Percentiles rank a stretch among this genome's conserved stretches.
phyloP scores from a whole-genome alignment of 2,113 vertebrate genomes.

The Chrysochloris asiatica region DNA sequence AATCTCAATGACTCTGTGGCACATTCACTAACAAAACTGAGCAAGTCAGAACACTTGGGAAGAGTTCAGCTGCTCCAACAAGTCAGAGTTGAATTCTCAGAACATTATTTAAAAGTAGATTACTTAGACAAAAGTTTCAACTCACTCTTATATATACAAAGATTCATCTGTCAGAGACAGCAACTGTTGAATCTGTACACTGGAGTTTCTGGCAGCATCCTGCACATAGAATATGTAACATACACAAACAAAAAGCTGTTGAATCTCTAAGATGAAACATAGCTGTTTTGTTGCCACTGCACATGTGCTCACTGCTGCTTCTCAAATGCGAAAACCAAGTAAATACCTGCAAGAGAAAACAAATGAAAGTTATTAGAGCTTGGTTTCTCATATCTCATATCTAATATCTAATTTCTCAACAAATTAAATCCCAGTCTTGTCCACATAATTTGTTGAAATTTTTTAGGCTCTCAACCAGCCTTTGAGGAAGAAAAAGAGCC shows the following conservation, averaged over 20 bases:
- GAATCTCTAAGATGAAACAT: conserved; percentile 62
- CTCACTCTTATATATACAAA: conserved; percentile 79
- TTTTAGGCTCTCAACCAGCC: neutral
- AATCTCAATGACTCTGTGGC: conserved; percentile 51
- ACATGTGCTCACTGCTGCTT: conserved; percentile 85
- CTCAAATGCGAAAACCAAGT: conserved; percentile 97
- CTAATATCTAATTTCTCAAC: no score
- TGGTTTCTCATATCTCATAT: neutral
- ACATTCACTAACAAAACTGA: conserved; percentile 65
- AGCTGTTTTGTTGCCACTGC: conserved; percentile 52
- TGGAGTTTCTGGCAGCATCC: conserved; percentile 77
- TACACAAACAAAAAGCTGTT: conserved; percentile 80
- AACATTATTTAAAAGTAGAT: conserved; percentile 76
- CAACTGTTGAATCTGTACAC: conserved; percentile 78
- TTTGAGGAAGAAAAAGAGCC: neutral
- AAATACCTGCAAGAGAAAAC: conserved; percentile 90
- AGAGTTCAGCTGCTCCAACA: conserved; percentile 58
- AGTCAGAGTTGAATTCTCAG: conserved; percentile 48
- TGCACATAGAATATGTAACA: conserved; percentile 80
- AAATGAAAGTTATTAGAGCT: neutral
- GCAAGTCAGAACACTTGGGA: conserved; percentile 62
- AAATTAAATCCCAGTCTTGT: neutral
- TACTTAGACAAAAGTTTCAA: conserved; percentile 78
- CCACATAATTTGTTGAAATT: conserved; percentile 19
- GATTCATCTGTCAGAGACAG: conserved; percentile 86